These are phyloP conservation scores for Drosophila setifemur DNA, from an alignment of 1,140 invertebrate species.

Conservation along the genomic window DNA sequence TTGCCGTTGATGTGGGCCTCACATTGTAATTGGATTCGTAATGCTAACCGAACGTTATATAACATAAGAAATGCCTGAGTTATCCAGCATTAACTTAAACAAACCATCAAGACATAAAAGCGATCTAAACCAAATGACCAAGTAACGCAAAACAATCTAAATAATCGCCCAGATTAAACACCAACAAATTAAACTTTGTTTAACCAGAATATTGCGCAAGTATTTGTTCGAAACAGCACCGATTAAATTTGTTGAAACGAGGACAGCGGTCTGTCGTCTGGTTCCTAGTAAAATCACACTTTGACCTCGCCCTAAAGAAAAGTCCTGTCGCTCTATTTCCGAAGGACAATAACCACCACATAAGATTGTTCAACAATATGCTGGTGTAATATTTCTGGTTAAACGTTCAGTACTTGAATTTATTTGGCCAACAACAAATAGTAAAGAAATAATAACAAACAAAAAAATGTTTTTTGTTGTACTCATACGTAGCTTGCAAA, in stretches of 20 bases:
- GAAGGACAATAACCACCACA: constrained; percentile 73
- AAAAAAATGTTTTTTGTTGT: constrained; percentile 53
- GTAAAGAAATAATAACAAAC: constrained; percentile 27
- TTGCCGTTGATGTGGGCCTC: constrained; percentile 87
- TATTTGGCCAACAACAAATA: constrained; percentile 69
- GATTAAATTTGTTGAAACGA: constrained; percentile 10
- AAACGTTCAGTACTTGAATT: constrained; percentile 82
- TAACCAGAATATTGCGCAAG: constrained; percentile 82
- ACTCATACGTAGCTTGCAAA: constrained; percentile 57
- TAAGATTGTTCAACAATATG: constrained; percentile 81
- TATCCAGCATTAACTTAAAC: constrained; percentile 42
- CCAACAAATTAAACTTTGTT: constrained; percentile 67
- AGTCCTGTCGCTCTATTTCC: constrained; percentile 46
- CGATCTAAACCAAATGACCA: constrained; percentile 50
- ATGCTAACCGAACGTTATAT: constrained; percentile 76
- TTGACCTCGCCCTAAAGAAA: background rate
- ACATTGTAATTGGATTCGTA: constrained; percentile 82
- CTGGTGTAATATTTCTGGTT: constrained; percentile 82
- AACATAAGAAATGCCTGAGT: constrained; percentile 43
- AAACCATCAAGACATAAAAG: constrained; percentile 31
- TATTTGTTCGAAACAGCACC: constrained; percentile 73
- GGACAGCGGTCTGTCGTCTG: constrained; percentile 35
- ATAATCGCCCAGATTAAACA: constrained; percentile 71
- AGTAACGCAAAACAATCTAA: constrained; percentile 53
- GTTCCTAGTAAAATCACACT: constrained; percentile 9